Evolutionary conservation across 2,888 invertebrate species (phyloP), one percentile per base, ranked within the genome.

Genomic region (Plagodis dolabraria): DNA sequence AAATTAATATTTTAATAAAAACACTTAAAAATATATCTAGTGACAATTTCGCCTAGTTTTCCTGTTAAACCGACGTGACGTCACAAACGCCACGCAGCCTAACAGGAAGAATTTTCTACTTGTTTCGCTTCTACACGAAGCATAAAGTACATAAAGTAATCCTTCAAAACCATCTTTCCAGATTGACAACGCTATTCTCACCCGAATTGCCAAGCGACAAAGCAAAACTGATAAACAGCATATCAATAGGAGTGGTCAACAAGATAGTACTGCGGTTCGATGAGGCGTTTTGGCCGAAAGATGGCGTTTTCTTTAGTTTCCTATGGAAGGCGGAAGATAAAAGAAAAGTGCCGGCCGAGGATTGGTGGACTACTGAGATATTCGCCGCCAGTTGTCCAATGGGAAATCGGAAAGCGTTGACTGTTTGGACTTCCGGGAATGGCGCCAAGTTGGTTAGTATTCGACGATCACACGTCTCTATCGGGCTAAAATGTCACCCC

Each of bases 181-280:
- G 96, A 74, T 95, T 93, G 57, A 65, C 81, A 33, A 79, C 82
- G 0, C 63, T 95, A 34, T 96, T 96, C 72, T 71, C 80, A 5
- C 95, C 96, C 0, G 71, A 58, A 11, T 77, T 96, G 42, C 94
- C 95, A 0, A 65, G 77, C 22, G 68, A 73, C 2, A 96, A 96
- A 82, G 69, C 85, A 0, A 80, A 81, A 36, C 90, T 93, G 0
- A 95, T 96, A 34, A 72, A 94, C 79, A 84, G 85, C 12, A 77
- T 96, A 47, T 93, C 94, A 0, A 94, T 95, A 67, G 96, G 96
- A 0, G 93, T 93, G 0, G 94, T 95, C 0, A 93, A 94, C 61
- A 97, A 97, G 85, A 93, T 96, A 33, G 93, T 94, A 50, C 70
- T 97, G 0, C 87, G 93, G 40, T 97, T 95, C 77, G 86, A 94